A percentile compares a stretch with the other conserved stretches of the same genome.
These are phyloP conservation scores for Pampusana beccarii DNA, from an alignment of 2,113 vertebrate genomes.

Conservation along the genomic window DNA sequence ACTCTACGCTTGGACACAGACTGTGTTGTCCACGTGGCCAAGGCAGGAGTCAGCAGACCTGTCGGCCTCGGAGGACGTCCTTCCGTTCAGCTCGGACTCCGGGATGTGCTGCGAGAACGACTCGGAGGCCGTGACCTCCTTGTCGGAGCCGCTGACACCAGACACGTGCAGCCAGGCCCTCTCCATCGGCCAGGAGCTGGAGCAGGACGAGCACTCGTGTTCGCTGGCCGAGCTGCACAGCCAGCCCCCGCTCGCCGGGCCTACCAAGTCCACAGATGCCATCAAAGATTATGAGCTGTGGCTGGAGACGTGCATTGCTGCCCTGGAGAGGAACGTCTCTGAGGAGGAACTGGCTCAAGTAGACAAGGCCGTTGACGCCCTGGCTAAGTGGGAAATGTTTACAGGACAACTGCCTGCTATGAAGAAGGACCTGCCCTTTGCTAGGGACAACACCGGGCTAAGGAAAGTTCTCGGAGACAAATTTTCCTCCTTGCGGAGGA, in stretches of 20 bases:
- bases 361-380: constrained; percentile 62
- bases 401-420: constrained; percentile 56
- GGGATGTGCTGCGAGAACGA: constrained; percentile 72
- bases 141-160: constrained; percentile 56
- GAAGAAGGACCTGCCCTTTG: constrained; percentile 53
- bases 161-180: constrained; percentile 55
- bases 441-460: constrained; percentile 44
- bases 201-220: constrained; percentile 47
- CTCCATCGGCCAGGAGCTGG: constrained; percentile 41
- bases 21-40: not conserved
- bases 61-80: constrained; percentile 28
- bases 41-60: constrained; percentile 29
- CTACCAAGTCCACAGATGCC: not conserved
- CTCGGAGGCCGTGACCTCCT: constrained; percentile 60
- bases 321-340: constrained; percentile 65
- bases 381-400: constrained; percentile 74
- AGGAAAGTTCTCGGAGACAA: constrained; percentile 72
- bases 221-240: not conserved
- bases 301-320: constrained; percentile 70
- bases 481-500: constrained; percentile 70
- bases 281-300: constrained; percentile 68
- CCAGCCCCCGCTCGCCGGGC: not conserved
- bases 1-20: constrained; percentile 67
- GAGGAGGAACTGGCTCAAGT: constrained; percentile 73
- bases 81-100: constrained; percentile 56